phyloP scores from a whole-genome alignment of 2,797 vertebrate species.

The Picus viridis region DNA sequence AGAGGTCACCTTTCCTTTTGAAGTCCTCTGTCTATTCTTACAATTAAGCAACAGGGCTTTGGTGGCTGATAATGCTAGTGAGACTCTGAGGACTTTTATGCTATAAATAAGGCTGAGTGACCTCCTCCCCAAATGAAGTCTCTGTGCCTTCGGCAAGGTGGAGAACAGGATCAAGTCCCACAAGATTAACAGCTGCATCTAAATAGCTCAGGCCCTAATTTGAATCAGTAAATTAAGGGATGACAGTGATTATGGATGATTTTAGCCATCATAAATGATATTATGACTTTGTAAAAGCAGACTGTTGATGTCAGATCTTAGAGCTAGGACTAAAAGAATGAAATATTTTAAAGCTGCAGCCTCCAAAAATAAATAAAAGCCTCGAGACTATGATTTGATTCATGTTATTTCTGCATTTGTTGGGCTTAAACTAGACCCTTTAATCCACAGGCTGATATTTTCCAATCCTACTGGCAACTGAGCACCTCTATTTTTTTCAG shows the following conservation, averaged over 20 bases:
- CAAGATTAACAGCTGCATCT: slow-evolving; percentile 27
- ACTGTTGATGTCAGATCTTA: slow-evolving; percentile 25
- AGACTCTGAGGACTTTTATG: background rate
- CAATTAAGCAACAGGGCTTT: background rate
- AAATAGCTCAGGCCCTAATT: slow-evolving; percentile 21
- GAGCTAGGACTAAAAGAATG: background rate
- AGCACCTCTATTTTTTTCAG: background rate
- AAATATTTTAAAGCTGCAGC: slow-evolving; percentile 19
- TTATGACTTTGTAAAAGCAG: background rate
- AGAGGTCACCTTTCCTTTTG: slow-evolving; percentile 17
- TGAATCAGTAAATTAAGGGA: slow-evolving; percentile 34
- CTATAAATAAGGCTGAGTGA: background rate
- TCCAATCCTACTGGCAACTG: slow-evolving; percentile 7
- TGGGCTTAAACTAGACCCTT: background rate
- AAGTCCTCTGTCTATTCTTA: background rate
- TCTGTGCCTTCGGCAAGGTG: slow-evolving; percentile 29
- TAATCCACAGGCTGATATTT: slow-evolving; percentile 42
- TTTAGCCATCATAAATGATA: background rate
- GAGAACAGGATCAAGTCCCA: slow-evolving; percentile 12
- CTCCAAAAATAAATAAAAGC: slow-evolving; percentile 22
- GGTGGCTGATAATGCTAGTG: background rate
- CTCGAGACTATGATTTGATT: slow-evolving; percentile 3
- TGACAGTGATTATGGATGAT: slow-evolving; percentile 23
- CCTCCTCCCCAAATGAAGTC: background rate
- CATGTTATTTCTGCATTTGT: slow-evolving; percentile 17